Evolutionary conservation across 2,888 invertebrate genomes (phyloP).

Genomic region (Lagria hirta): DNA sequence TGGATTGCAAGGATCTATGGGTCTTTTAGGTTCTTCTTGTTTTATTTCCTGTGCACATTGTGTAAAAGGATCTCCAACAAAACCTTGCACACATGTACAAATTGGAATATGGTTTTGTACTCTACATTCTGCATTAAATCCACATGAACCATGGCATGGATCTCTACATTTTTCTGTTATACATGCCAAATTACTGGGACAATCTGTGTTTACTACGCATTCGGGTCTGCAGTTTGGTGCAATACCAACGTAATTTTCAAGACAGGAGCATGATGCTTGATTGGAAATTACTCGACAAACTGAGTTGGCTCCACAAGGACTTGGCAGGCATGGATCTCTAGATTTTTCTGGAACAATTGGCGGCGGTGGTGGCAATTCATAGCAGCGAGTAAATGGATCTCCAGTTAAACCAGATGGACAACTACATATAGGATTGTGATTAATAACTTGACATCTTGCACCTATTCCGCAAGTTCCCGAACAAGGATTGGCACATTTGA

Average conservation of each 20-base stretch:
- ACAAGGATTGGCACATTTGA: constrained; percentile 75
- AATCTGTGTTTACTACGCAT: constrained; percentile 70
- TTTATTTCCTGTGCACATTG: constrained; percentile 57
- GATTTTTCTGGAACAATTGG: constrained; percentile 48
- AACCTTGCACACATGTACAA: constrained; percentile 63
- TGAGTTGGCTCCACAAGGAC: constrained; percentile 67
- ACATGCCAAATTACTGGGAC: constrained; percentile 66
- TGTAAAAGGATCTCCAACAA: constrained; percentile 68
- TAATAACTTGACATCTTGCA: constrained; percentile 71
- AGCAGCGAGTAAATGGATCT: constrained; percentile 77
- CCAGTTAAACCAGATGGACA: constrained; percentile 65
- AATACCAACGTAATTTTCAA: constrained; percentile 67
- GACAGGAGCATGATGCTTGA: constrained; percentile 69
- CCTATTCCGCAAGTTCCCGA: constrained; percentile 72
- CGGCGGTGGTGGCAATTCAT: constrained; percentile 46
- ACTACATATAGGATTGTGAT: constrained; percentile 76
- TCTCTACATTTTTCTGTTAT: constrained; percentile 72
- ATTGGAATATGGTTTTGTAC: constrained; percentile 71
- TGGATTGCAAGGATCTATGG: constrained; percentile 68
- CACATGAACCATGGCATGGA: constrained; percentile 72
- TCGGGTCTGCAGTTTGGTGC: constrained; percentile 78
- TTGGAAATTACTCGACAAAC: constrained; percentile 61
- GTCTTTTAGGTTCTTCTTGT: constrained; percentile 23
- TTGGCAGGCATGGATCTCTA: constrained; percentile 61
- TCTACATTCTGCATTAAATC: constrained; percentile 69